Evolutionary conservation across 2,113 vertebrate species (phyloP), one percentile per base, ranked within the genome.

Genomic region (Dicentrarchus labrax): DNA sequence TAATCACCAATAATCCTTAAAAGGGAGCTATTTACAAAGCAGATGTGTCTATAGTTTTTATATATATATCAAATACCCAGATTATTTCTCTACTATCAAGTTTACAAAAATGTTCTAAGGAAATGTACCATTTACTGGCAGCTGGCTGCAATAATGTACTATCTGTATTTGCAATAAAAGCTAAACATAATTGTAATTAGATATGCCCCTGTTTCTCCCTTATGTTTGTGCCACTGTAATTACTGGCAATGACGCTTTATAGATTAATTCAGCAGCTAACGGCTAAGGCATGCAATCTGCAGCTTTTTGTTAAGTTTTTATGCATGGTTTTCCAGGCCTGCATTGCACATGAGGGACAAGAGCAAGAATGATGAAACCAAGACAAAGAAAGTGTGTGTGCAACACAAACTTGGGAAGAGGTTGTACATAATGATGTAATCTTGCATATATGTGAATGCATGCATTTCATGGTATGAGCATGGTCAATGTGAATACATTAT

Each of bases 281-380:
- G 45, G 39, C 22, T 43, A 57, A 47, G 39, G n/a, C 38, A n/a
- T 45, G 50, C n/a, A 36, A 39, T 17, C 50, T 50, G 36, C n/a
- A 53, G 59, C 30, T 8, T 22, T 72, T 76, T 54, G 36, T 65
- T 10, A 53, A 0, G 73, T 36, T 54, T 76, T 43, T 11, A 19
- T 41, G 13, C 38, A 54, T 56, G 38, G 2, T 41, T 36, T 59
- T 65, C n/a, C 22, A 43, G 53, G 15, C 53, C 39, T 76, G 22
- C 39, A 10, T n/a, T 47, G 51, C 74, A 30, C 39, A 66, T 5
- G 16, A 8, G 48, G 48, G 48, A 64, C 30, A 76, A 39, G 19
- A 64, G 60, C 15, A 65, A 65, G 15, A 65, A 65, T 43, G 60
- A 76, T 53, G 59, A 75, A 62, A 50, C 45, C 8, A 51, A 51